These are phyloP conservation scores for Cnemophilus loriae DNA, from an alignment of 2,113 vertebrate species.

Conservation along the genomic window DNA sequence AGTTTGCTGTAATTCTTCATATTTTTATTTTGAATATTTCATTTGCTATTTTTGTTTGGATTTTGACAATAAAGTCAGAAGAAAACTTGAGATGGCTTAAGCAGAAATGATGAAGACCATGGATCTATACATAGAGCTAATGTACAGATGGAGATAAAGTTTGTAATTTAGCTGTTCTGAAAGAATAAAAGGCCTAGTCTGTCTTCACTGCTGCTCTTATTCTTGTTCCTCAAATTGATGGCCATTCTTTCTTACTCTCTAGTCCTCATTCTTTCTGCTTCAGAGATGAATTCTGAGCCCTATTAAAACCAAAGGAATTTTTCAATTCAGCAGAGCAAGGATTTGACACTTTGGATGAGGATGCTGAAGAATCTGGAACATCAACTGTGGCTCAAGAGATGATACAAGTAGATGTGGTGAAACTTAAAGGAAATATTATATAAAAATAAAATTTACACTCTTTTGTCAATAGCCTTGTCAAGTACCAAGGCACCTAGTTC, in stretches of 20 bases:
- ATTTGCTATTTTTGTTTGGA: neutral
- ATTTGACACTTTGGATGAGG: neutral
- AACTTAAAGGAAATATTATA: neutral
- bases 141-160: neutral
- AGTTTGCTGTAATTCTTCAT: neutral
- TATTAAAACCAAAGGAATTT: neutral
- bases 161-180: neutral
- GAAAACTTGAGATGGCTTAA: neutral
- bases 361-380: neutral
- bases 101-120: neutral
- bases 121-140: neutral
- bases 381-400: neutral
- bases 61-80: neutral
- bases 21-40: neutral
- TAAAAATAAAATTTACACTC: neutral
- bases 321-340: neutral
- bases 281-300: neutral
- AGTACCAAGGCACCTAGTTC: neutral
- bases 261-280: neutral
- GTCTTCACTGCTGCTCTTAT: neutral
- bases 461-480: neutral
- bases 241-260: neutral
- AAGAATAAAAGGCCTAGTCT: neutral
- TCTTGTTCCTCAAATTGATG: neutral
- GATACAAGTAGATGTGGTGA: neutral